A percentile compares a stretch with the other conserved stretches of the same genome.
Conservation (phyloP, 1,140 invertebrate species). For the Limonius californicus region DNA sequence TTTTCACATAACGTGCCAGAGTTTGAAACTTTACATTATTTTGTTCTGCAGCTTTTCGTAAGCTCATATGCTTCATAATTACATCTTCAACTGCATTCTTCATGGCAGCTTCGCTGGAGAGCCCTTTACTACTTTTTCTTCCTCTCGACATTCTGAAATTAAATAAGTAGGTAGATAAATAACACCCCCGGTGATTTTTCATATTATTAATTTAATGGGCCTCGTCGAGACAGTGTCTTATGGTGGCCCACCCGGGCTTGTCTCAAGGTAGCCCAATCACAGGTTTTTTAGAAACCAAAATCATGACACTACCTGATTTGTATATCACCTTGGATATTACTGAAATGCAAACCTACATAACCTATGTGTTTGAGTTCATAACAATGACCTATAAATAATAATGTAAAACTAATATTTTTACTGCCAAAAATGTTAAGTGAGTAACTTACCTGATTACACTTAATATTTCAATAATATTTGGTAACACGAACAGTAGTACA, state of each 20-base stretch:
- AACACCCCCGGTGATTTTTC: neutral
- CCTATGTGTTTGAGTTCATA: neutral
- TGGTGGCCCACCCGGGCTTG: neutral
- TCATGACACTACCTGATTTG: neutral
- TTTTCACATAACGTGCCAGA: neutral
- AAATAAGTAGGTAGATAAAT: neutral
- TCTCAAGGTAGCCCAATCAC: neutral
- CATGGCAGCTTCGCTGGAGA: neutral
- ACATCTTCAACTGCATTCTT: neutral
- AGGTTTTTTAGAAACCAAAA: neutral
- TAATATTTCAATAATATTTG: too few species aligned
- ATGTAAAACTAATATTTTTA: neutral
- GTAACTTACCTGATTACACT: neutral
- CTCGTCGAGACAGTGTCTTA: neutral
- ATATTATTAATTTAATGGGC: neutral
- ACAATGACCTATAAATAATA: neutral
- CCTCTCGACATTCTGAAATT: neutral
- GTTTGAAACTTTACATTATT: constrained; percentile 1
- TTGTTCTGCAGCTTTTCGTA: neutral
- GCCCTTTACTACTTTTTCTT: neutral
- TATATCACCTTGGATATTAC: neutral
- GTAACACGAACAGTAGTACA: too few species aligned
- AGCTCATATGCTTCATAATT: neutral
- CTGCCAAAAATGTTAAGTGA: neutral
- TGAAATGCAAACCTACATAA: neutral